Percentiles rank a stretch among this genome's conserved stretches.
Conservation (phyloP, 2,797 vertebrate genomes). For the Trematomus bernacchii region DNA sequence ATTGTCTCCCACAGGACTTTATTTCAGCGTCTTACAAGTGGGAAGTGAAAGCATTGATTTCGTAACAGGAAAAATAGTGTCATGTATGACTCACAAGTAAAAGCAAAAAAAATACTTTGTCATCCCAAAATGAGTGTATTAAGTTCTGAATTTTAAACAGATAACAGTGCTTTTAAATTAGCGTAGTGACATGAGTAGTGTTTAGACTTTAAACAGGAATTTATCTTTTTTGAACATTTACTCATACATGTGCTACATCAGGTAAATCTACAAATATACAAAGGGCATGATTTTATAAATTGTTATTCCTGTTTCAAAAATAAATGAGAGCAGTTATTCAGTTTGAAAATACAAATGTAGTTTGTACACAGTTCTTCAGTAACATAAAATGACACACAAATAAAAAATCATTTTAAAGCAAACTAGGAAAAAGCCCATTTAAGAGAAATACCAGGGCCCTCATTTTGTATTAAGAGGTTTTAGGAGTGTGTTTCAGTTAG, state of each 20-base stretch:
- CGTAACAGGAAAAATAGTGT: constrained; percentile 1
- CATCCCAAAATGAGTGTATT: neutral
- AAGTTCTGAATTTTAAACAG: neutral
- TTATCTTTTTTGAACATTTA: neutral
- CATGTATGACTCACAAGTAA: constrained; percentile 28
- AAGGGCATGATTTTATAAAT: neutral
- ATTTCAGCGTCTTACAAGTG: constrained; percentile 11
- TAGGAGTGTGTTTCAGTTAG: constrained; percentile 17
- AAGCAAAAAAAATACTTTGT: neutral
- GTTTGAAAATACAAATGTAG: neutral
- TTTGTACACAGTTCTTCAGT: neutral
- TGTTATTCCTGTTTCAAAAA: neutral
- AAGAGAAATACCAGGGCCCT: neutral
- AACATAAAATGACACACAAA: neutral
- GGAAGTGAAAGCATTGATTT: constrained; percentile 42
- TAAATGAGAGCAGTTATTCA: neutral
- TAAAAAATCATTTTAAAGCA: neutral
- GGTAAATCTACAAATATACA: neutral
- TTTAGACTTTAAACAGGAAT: neutral
- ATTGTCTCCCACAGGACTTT: constrained; percentile 35
- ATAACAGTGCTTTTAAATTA: neutral
- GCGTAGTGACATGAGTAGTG: neutral
- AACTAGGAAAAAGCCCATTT: neutral
- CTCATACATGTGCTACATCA: too few relatives aligned
- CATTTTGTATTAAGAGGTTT: neutral